Evolutionary conservation across 2,113 vertebrate species (phyloP), one percentile per base, ranked within the genome.

Genomic region (Emydura subglobosa): DNA sequence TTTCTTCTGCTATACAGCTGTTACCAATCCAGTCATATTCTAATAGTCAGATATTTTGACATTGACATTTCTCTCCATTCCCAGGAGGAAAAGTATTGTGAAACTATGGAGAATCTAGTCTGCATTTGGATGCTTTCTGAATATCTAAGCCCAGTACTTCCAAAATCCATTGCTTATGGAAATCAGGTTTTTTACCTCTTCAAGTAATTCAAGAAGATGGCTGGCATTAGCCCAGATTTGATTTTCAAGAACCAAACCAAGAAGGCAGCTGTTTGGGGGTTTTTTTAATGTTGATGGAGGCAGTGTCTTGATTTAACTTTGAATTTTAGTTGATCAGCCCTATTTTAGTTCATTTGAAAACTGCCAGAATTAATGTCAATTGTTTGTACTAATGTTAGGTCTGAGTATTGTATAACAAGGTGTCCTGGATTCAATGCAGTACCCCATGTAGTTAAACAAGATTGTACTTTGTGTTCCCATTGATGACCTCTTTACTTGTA

Each of bases 221-320:
- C 27, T 0, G 0, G 5, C 79, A 34, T 78, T 93, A 54, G 90
- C 21, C 44, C 1, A 1, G 74, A 78, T 47, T 47, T 47, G 42
- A 78, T 47, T 44, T 78, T 78, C 42, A 78, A 78, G 74, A 72
- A 39, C n/a, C n/a, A 72, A 5, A 22, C 65, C 8, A 22, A 72
- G n/a, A 22, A 72, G 16, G 19, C 65, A 72, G n/a, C 65, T 39
- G 14, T n/a, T 68, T 34, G 61, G 14, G 59, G 12, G 1, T 61
- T 61, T n/a, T 65, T 72, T 72, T 47, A 47, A 27, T 27, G 24
- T 78, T 78, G 11, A 13, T 27, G 59, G 81, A 50, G 85, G 22
- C 0, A 1, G 3, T 83, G 88, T 78, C 3, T 82, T 86, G 72
- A 51, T 84, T 24, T 57, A 83, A 95, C 39, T 13, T 87, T 83